Evolutionary conservation across 2,113 vertebrate genomes (phyloP).

Genomic region (Raja brachyura): DNA sequence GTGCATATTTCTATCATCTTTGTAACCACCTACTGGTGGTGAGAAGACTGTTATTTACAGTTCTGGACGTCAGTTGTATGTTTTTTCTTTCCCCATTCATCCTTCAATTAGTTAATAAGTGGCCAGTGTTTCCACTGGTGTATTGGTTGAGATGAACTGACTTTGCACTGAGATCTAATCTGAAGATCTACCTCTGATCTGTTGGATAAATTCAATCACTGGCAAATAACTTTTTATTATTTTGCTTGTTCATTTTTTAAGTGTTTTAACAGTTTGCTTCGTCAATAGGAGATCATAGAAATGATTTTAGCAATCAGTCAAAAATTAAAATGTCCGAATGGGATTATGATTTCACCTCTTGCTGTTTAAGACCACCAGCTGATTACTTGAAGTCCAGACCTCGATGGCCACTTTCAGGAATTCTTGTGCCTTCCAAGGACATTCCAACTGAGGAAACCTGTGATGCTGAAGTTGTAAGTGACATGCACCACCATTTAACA

Average conservation of each 20-base stretch:
- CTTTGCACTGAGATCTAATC: not conserved
- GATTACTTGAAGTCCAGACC: not conserved
- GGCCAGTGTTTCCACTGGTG: not conserved
- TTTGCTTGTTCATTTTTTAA: not conserved
- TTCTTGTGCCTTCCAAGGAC: constrained; percentile 16
- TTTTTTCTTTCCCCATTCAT: not conserved
- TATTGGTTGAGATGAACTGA: not conserved
- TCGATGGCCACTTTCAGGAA: constrained; percentile 22
- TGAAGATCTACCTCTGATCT: not conserved
- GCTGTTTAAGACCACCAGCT: constrained; percentile 22
- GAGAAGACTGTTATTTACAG: not conserved
- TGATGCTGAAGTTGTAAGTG: constrained; percentile 40
- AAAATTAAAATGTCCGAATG: not conserved
- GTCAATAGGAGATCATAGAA: not conserved
- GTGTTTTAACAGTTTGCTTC: not conserved
- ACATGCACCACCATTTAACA: not conserved
- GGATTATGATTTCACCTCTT: not conserved
- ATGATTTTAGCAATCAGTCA: not conserved
- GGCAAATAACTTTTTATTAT: not conserved
- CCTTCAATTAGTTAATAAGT: not conserved
- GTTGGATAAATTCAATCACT: not conserved
- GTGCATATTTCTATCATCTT: not conserved
- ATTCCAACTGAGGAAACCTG: not conserved
- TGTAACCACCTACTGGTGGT: not conserved
- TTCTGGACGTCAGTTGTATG: not conserved